Base-by-base conservation (phyloP, 2,797 vertebrate species). In the Helarctos malayanus region DNA sequence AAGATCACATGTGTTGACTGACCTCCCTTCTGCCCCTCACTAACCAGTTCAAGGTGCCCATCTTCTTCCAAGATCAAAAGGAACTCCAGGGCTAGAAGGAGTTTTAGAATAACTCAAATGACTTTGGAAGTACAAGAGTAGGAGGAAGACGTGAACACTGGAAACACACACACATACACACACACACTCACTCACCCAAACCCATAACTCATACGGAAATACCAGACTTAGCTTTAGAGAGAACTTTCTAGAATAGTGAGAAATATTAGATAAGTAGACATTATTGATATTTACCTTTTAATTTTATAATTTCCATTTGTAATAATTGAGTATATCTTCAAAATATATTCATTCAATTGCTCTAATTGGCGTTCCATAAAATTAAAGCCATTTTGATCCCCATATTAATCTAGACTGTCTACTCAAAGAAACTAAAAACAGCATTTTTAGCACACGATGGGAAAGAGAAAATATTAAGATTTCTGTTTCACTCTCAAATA, bases 31-130 rank as follows among this genome's bases (percentile, higher is more conserved):
- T 75, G 80, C 41, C 79, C 76, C 84, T 84, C 59, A 68, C 87
- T 93, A 94, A 93, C 75, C 73, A 93, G 38, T 81, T 92, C 86
- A 87, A 94, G 84, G 56, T 59, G 75, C n/a, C 68, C 88, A 84
- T 27, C 95, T 91, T 79, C 92, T 80, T 32, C 80, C 38, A 63
- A 63, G 89, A 95, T 90, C 87, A 95, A 95, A 91, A 15, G 49
- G n/a, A 82, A 88, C 59, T 25, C 68, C 16, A 21, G 38, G 57
- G 14, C 63, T 29, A n/a, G 84, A 7, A 57, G 45, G 35, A 86
- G 52, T 38, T 83, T 89, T 4, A 21, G 69, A 91, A 56, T 15
- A 91, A 68, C 32, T 54, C 76, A 7, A 69, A 35, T 25, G 25
- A 59, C 57, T 54, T 59, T 32, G 73, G 52, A 78, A 79, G 63